Percentiles rank a stretch among this genome's conserved stretches.
phyloP scores from a whole-genome alignment of 2,797 vertebrate species.

The Sarcoramphus papa region DNA sequence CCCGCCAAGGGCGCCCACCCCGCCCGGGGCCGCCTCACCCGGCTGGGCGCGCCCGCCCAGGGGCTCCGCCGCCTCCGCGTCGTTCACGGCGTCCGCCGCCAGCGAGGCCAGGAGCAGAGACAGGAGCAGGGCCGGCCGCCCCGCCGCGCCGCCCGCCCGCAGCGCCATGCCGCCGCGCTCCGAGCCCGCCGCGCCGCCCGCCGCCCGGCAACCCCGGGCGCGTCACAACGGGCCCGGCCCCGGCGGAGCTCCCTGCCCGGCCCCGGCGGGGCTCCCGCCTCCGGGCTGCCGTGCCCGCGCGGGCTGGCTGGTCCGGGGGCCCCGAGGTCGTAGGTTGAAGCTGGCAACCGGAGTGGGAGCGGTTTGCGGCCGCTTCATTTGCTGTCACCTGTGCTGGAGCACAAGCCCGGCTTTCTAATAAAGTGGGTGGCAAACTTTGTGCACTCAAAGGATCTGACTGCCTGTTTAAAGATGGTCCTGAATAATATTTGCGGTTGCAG shows the following conservation, averaged over 20 bases:
- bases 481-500: neutral
- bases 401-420: too few relatives aligned
- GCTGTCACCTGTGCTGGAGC: neutral
- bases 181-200: too few relatives aligned
- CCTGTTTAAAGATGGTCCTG: neutral
- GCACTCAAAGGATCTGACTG: neutral
- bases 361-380: neutral
- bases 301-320: neutral
- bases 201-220: neutral
- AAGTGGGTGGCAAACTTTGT: neutral
- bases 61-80: neutral
- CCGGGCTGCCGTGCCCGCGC: accelerated
- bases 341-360: neutral
- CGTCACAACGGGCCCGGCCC: neutral
- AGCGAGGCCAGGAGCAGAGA: neutral
- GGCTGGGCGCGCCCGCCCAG: neutral
- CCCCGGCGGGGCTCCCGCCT: neutral
- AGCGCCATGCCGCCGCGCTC: neutral
- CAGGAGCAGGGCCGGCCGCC: neutral
- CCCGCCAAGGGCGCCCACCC: too few relatives aligned
- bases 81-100: neutral
- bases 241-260: too few relatives aligned
- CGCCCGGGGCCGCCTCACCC: neutral
- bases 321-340: accelerated
- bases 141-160: neutral